Base-by-base conservation (phyloP, 2,888 invertebrate species). In the Eulithis prunata region DNA sequence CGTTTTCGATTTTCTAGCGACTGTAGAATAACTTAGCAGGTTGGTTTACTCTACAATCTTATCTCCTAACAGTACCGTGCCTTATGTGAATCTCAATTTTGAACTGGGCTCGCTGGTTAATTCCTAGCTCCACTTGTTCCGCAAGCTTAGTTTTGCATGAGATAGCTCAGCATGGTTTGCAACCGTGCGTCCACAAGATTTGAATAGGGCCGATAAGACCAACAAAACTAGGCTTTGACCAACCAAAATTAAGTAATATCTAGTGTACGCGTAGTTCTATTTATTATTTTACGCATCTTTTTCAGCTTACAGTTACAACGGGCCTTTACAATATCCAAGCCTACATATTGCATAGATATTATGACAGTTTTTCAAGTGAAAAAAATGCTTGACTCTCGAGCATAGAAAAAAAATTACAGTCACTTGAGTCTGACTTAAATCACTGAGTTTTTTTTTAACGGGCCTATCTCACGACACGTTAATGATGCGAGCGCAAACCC, bases 91-190 rank as follows among this genome's bases (percentile, higher is more conserved):
- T 64, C 62, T 68, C 64, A 41, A 8, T 10, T 41, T 41, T 41
- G 32, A 63, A 63, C 60, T 53, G 58, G 28, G 52, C 43, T 51
- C 38, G 55, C 59, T 32, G 52, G 58, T 62, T 60, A 67, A 61
- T 61, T 64, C 67, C 67, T 43, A 11, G 64, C 54, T 64, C 53
- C 32, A 60, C 57, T 64, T 62, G 61, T 68, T 64, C 67, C 63
- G 64, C 64, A 64, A 67, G 63, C 55, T 68, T 62, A 68, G 68
- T 51, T 64, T 64, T 64, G 68, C 68, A 68, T 68, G 68, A 68
- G 64, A 68, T 64, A 68, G 54, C 67, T 54, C 21, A 28, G 51
- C 63, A 45, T 49, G 60, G 67, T 45, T 13, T 41, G 38, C 13
- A 51, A 53, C 32, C 57, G 45, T 64, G 67, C 61, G 64, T 68